Percentiles rank a stretch among this genome's conserved stretches.
Conservation (phyloP, 2,888 invertebrate genomes). For the Sphecodes monilicornis region DNA sequence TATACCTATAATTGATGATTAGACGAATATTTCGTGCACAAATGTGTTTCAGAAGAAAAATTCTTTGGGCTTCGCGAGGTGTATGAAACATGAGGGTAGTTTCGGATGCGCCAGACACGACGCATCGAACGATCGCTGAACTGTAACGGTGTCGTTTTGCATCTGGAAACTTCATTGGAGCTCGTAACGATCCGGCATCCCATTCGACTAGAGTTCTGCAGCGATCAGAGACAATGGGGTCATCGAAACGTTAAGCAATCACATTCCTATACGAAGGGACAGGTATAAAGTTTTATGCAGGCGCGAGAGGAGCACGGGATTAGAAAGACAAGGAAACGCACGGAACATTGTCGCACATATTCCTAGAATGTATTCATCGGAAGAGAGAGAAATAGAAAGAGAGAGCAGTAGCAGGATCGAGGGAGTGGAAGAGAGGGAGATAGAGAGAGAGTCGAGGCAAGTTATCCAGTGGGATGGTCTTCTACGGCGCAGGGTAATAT, state of each 20-base stretch:
- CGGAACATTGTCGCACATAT: constrained; percentile 45
- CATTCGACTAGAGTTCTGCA: not conserved
- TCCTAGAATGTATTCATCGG: constrained; percentile 47
- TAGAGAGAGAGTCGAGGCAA: constrained; percentile 39
- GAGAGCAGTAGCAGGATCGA: not conserved
- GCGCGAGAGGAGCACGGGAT: constrained; percentile 57
- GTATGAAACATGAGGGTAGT: not conserved
- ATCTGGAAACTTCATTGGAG: constrained; percentile 9
- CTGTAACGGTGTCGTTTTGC: not conserved
- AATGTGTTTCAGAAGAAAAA: not conserved
- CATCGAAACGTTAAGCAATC: constrained; percentile 25
- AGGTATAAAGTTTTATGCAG: constrained; percentile 61
- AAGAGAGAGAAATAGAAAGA: constrained; percentile 38
- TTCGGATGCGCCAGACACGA: not conserved
- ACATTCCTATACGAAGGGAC: constrained; percentile 24
- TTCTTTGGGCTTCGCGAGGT: not conserved
- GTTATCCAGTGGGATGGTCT: constrained; percentile 68
- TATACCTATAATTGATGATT: not conserved
- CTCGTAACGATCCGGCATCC: constrained; percentile 5
- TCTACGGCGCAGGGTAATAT: constrained; percentile 75
- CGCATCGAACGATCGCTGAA: not conserved
- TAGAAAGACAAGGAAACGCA: constrained; percentile 68
- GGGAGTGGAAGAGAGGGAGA: constrained; percentile 23
- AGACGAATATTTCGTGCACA: not conserved
- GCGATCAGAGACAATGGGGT: constrained; percentile 10